phyloP scores from a whole-genome alignment of 2,113 vertebrate genomes.

The Centropus unirufus region DNA sequence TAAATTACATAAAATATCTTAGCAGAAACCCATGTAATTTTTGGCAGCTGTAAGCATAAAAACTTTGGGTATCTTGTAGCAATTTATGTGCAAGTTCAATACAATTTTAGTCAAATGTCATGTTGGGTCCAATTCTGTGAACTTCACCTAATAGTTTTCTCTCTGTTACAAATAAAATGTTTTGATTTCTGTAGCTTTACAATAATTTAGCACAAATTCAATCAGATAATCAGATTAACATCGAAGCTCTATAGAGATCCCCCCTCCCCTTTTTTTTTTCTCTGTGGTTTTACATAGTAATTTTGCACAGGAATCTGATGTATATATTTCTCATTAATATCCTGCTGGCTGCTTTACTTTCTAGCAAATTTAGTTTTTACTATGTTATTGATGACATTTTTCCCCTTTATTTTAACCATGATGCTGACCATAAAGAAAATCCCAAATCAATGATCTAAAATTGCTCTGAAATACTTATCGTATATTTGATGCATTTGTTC shows the following conservation, averaged over 20 bases:
- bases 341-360: not conserved
- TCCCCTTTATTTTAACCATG: not conserved
- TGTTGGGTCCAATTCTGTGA: not conserved
- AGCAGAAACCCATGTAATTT: not conserved
- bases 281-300: too few species aligned
- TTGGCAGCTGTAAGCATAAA: not conserved
- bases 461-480: not conserved
- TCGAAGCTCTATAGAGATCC: not conserved
- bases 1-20: not conserved
- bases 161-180: accelerated
- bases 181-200: not conserved
- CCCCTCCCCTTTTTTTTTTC: too few species aligned
- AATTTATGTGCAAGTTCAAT: not conserved
- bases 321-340: not conserved
- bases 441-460: not conserved
- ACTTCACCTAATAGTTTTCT: not conserved
- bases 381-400: not conserved
- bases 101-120: not conserved
- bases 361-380: not conserved
- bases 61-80: not conserved
- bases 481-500: not conserved
- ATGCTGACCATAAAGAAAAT: not conserved
- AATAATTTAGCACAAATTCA: not conserved
- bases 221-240: too few species aligned
- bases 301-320: not conserved